Evolutionary conservation across 2,888 invertebrate species (phyloP).

Genomic region (Choristoneura rosaceana): DNA sequence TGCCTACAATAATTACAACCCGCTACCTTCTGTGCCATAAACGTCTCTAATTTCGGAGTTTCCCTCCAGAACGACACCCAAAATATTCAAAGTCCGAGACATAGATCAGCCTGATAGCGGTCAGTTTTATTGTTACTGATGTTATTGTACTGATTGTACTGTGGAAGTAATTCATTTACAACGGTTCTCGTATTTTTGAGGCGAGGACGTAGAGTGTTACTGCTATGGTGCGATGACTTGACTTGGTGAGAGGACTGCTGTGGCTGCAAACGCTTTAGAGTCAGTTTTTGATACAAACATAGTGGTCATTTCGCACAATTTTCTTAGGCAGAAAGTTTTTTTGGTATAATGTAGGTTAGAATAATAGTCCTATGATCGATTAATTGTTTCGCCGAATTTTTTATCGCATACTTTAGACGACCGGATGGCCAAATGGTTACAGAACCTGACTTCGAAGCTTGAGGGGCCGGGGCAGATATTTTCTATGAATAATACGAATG

Average conservation of each 20-base stretch:
- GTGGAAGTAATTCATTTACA: slow-evolving; percentile 30
- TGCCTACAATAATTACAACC: background rate
- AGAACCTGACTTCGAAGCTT: no score
- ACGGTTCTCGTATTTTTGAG: slow-evolving; percentile 12
- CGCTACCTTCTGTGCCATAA: slow-evolving; percentile 50
- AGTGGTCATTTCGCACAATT: no score
- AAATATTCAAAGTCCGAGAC: slow-evolving; percentile 76
- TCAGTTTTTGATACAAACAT: no score
- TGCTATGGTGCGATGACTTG: background rate
- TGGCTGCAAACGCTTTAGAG: no score
- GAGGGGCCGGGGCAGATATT: no score
- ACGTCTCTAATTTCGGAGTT: slow-evolving; percentile 69
- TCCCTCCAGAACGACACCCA: slow-evolving; percentile 75
- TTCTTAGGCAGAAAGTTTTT: no score
- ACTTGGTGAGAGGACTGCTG: background rate
- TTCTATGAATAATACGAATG: no score
- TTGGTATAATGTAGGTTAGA: no score
- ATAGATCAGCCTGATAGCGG: slow-evolving; percentile 63
- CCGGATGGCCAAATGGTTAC: no score
- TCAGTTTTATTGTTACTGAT: slow-evolving; percentile 74
- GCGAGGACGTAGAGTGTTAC: background rate
- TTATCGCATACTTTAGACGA: no score
- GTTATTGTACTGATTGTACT: slow-evolving; percentile 58
- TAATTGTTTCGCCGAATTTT: no score
- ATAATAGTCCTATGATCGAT: no score